phyloP scores from a whole-genome alignment of 2,888 invertebrate genomes.

The Tyria jacobaeae region DNA sequence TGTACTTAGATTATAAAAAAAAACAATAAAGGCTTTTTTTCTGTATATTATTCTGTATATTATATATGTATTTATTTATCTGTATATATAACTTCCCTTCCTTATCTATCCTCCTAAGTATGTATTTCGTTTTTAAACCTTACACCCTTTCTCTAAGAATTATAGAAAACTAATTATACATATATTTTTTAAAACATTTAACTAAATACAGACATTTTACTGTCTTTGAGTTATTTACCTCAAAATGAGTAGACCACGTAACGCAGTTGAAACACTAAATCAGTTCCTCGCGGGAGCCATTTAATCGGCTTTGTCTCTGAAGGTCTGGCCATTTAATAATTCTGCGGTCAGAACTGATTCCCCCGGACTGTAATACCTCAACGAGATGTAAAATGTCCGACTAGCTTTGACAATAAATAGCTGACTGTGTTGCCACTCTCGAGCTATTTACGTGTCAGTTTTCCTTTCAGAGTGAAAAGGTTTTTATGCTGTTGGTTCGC shows the following conservation, averaged over 20 bases:
- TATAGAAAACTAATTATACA: no score
- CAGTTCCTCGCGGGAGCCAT: neutral
- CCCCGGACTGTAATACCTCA: neutral
- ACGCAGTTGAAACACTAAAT: neutral
- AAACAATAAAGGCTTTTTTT: no score
- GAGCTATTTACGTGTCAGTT: neutral
- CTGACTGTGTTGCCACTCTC: neutral
- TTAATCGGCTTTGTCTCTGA: constrained; percentile 2
- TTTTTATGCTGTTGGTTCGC: neutral
- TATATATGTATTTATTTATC: no score
- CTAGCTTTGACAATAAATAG: neutral
- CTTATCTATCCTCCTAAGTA: no score
- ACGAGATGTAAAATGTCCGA: neutral
- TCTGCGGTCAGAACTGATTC: neutral
- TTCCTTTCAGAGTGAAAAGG: neutral
- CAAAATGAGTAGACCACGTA: neutral
- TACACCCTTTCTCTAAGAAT: no score
- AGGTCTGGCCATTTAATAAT: neutral
- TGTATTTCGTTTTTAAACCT: no score
- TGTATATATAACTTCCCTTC: no score
- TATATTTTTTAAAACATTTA: no score
- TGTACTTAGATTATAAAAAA: no score
- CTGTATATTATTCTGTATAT: no score
- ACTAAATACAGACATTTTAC: neutral
- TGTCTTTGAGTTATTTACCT: no score